Evolutionary conservation across 2,113 vertebrate genomes (phyloP).

Genomic region (Aldabrachelys gigantea): DNA sequence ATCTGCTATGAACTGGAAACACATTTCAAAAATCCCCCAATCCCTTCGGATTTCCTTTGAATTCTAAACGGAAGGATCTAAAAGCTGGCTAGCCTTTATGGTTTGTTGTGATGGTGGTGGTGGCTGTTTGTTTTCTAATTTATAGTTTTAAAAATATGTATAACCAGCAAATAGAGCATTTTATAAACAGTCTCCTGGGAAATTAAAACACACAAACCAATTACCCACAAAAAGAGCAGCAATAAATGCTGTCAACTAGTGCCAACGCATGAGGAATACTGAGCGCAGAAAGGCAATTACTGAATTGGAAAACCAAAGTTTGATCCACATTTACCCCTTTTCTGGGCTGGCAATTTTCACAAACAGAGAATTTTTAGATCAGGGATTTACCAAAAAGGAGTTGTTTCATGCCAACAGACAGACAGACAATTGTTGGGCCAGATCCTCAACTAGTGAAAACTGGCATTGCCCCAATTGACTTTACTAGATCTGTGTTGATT

Average conservation of each 20-base stretch:
- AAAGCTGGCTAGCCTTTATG: not conserved
- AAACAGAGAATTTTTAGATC: not conserved
- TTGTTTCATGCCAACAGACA: not conserved
- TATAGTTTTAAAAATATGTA: not conserved
- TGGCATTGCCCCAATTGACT: not conserved
- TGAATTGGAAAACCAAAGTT: constrained; percentile 3
- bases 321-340: not conserved
- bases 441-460: constrained; percentile 43
- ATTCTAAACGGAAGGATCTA: not conserved
- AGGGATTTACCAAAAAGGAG: not conserved
- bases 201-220: constrained; percentile 13
- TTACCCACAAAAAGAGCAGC: not conserved
- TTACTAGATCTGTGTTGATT: accelerated
- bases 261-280: not conserved
- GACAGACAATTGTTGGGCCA: not conserved
- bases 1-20: constrained; percentile 35
- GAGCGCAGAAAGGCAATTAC: constrained; percentile 6
- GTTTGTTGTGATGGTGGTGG: not conserved
- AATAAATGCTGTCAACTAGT: constrained; percentile 13
- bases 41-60: not conserved
- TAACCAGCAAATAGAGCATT: constrained; percentile 40
- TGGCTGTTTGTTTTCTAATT: not conserved
- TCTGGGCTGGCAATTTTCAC: not conserved
- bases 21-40: not conserved
- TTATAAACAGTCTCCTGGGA: constrained; percentile 20